Conservation (phyloP, 2,888 invertebrate genomes). For the Abrostola triplasia region DNA sequence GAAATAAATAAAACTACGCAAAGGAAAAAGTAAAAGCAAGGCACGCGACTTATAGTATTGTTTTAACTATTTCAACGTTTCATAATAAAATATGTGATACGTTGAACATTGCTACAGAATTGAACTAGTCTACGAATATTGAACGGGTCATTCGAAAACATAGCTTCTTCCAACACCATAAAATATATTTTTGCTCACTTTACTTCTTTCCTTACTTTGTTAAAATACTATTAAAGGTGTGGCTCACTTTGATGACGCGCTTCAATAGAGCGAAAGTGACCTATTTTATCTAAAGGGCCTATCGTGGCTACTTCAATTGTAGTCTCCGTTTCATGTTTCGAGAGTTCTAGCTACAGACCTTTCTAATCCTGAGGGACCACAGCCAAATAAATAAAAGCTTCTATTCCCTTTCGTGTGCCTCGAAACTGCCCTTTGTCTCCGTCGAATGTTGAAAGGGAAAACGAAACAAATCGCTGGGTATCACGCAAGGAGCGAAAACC, state of each 20-base stretch:
- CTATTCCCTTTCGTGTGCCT: slow-evolving; percentile 28
- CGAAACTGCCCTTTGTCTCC: slow-evolving; percentile 41
- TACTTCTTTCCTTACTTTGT: no score
- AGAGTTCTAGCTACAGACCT: background rate
- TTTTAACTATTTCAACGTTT: background rate
- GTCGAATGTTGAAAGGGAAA: slow-evolving; percentile 41
- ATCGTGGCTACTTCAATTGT: background rate
- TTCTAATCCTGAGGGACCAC: slow-evolving; percentile 8
- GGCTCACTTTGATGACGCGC: no score
- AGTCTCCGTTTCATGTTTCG: slow-evolving; percentile 1
- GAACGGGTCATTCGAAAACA: no score
- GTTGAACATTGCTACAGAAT: no score
- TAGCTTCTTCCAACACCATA: no score
- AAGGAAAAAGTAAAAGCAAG: slow-evolving; percentile 9
- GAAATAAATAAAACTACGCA: slow-evolving; percentile 17
- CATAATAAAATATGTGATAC: background rate
- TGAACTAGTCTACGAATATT: no score
- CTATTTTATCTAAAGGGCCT: background rate
- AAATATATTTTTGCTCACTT: no score
- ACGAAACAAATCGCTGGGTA: slow-evolving; percentile 48
- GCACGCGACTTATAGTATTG: slow-evolving; percentile 33
- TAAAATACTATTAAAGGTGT: no score
- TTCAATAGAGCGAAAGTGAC: background rate
- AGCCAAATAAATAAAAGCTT: slow-evolving; percentile 31
- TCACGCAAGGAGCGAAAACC: slow-evolving; percentile 55